phyloP scores from a whole-genome alignment of 2,888 invertebrate species.

The Portevinia maculata region DNA sequence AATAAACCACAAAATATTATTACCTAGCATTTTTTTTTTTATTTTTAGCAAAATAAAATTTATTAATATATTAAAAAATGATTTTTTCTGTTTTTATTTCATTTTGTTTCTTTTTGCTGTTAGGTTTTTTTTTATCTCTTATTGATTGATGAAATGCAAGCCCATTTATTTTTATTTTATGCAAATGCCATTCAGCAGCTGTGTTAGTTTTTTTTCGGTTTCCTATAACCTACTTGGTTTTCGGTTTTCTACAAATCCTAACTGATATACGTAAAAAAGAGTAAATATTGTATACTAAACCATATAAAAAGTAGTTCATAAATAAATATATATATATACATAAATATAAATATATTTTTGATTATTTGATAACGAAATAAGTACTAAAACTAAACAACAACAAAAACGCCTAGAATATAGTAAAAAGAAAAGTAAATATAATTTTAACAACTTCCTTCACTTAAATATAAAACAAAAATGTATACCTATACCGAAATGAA shows the following conservation, averaged over 20 bases:
- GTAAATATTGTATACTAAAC: slow-evolving; percentile 81
- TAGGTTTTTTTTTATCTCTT: slow-evolving; percentile 21
- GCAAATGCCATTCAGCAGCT: slow-evolving; percentile 51
- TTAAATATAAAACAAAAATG: slow-evolving; percentile 60
- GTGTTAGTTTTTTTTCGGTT: slow-evolving; percentile 43
- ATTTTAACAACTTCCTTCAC: slow-evolving; percentile 68
- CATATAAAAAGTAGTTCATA: slow-evolving; percentile 69
- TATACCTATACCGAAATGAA: slow-evolving; percentile 74
- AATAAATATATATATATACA: slow-evolving; percentile 67
- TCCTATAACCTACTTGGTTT: slow-evolving; percentile 10
- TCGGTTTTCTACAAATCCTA: slow-evolving; percentile 51
- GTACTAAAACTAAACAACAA: slow-evolving; percentile 61
- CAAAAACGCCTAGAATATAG: slow-evolving; percentile 76
- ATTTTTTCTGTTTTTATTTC: slow-evolving; percentile 69
- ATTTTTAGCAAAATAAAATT: slow-evolving; percentile 74
- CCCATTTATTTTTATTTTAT: slow-evolving; percentile 61
- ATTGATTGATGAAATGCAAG: slow-evolving; percentile 46
- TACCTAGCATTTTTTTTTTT: slow-evolving; percentile 73
- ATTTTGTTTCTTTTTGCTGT: slow-evolving; percentile 16
- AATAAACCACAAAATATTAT: slow-evolving; percentile 79
- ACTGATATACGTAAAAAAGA: slow-evolving; percentile 70
- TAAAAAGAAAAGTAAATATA: slow-evolving; percentile 75
- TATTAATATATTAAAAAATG: slow-evolving; percentile 72
- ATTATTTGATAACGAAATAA: slow-evolving; percentile 74
- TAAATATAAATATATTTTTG: slow-evolving; percentile 73